phyloP scores from a whole-genome alignment of 2,797 vertebrate species.

The Myotis pilosus region DNA sequence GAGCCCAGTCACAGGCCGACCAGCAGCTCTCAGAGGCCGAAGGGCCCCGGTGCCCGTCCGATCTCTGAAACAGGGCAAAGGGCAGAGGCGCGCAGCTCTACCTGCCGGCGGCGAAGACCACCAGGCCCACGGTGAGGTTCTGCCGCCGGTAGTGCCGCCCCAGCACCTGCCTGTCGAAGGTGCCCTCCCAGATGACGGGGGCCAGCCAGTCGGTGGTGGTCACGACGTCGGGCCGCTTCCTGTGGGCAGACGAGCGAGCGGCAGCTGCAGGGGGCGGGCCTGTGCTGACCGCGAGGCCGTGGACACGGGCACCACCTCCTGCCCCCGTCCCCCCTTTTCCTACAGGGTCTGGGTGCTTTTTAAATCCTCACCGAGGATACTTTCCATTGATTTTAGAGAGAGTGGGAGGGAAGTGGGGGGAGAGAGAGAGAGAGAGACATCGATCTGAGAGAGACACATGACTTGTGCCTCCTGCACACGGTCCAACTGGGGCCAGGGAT shows the following conservation, averaged over 20 bases:
- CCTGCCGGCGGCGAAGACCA: conserved; percentile 82
- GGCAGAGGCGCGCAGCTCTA: not conserved
- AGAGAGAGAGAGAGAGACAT: too few relatives aligned
- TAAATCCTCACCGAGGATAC: too few relatives aligned
- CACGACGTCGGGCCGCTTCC: conserved; percentile 79
- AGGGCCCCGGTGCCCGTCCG: rapidly evolving
- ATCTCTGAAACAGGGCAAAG: too few relatives aligned
- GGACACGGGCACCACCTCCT: too few relatives aligned
- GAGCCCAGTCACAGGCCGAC: rapidly evolving
- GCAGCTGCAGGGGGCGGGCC: not conserved
- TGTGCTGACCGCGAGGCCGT: rapidly evolving
- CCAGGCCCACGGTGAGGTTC: conserved; percentile 80
- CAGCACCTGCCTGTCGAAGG: conserved; percentile 78
- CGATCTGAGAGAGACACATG: too few relatives aligned
- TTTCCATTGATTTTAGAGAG: too few relatives aligned
- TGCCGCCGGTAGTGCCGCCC: conserved; percentile 66
- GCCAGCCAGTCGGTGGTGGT: conserved; percentile 84
- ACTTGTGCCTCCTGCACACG: too few relatives aligned
- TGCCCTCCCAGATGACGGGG: conserved; percentile 87
- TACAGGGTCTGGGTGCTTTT: too few relatives aligned
- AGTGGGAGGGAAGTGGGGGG: too few relatives aligned
- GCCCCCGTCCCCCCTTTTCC: not conserved
- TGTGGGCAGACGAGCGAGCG: not conserved
- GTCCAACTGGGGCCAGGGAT: too few relatives aligned
- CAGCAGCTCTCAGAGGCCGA: not conserved